Evolutionary conservation across 1,140 invertebrate species (phyloP).

Genomic region (Cyclina sinensis): DNA sequence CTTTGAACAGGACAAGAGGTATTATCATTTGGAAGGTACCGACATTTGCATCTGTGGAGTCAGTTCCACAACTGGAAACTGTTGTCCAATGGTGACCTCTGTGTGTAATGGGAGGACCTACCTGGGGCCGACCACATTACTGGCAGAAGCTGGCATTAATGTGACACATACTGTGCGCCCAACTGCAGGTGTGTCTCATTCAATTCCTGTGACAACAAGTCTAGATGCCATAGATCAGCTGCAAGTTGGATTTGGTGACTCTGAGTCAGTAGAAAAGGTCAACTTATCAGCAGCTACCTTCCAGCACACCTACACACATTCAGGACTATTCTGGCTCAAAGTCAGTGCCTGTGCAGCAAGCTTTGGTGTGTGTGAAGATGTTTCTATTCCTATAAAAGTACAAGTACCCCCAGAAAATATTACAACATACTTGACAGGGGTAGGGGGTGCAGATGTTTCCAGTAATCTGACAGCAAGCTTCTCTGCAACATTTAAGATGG

Average conservation of each 20-base stretch:
- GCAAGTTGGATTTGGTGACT: conserved; percentile 28
- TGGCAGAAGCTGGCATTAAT: conserved; percentile 15
- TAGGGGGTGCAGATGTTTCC: conserved; percentile 7
- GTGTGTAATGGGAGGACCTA: background rate
- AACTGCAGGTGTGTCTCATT: background rate
- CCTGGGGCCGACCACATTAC: background rate
- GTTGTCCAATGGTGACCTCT: conserved; percentile 20
- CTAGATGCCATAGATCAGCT: conserved; percentile 20
- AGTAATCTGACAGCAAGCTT: background rate
- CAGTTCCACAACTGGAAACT: background rate
- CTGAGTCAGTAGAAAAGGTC: background rate
- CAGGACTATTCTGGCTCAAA: conserved; percentile 27
- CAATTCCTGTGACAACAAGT: conserved; percentile 10
- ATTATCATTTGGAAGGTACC: conserved; percentile 1
- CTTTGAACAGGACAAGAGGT: conserved; percentile 6
- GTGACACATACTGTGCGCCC: background rate
- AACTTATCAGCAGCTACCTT: background rate
- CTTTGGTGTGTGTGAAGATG: conserved; percentile 13
- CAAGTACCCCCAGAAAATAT: conserved; percentile 24
- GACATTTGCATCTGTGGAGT: conserved; percentile 44
- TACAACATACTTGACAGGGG: conserved; percentile 30
- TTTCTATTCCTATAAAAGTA: conserved; percentile 22
- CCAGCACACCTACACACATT: conserved; percentile 38
- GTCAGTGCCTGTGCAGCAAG: conserved; percentile 12
- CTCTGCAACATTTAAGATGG: conserved; percentile 9